Base-by-base conservation (phyloP, 2,113 vertebrate genomes). In the Brachionichthys hirsutus region DNA sequence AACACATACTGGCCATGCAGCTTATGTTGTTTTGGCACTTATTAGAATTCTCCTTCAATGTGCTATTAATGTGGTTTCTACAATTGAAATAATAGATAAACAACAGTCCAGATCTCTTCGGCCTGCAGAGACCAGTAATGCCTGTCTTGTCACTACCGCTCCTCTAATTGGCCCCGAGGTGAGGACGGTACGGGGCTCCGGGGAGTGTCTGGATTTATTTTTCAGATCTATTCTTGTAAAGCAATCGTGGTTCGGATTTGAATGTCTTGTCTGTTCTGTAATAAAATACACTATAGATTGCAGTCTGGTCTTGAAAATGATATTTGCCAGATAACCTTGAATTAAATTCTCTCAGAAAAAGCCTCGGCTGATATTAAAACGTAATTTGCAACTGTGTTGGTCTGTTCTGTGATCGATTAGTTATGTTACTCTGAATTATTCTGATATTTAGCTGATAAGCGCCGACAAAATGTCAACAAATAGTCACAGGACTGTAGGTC, bases 31-130 rank as follows among this genome's bases (percentile, higher is more conserved):
- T 78, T 80, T 83, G 82, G 70, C 77, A 81, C 70, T 85, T 87
- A 89, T 85, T 90, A 87, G 70, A 79, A 89, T 83, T 87, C 84
- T n/a, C n/a, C n/a, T n/a, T n/a, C n/a, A n/a, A n/a, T n/a, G n/a
- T n/a, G n/a, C n/a, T n/a, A n/a, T n/a, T 86, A 85, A 89, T 87
- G 81, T 40, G 68, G 72, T 82, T 75, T 78, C 80, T 80, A 75
- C 78, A 83, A 80, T 81, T 89, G 87, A 88, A 89, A 89, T 78
- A 51, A 82, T 73, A 84, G 84, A 85, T 87, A 88, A 89, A 88
- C 80, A 81, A 84, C 54, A 79, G 74, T 78, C 63, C 62, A 68
- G 83, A 82, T 85, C 68, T 86, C 66, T 57, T 54, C 24, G 73
- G 82, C 68, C 73, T 74, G 73, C 47, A 35, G 76, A 82, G 65